A percentile compares a stretch with the other conserved stretches of the same genome.
phyloP scores from a whole-genome alignment of 1,140 invertebrate genomes.

The Drosophila santomea region DNA sequence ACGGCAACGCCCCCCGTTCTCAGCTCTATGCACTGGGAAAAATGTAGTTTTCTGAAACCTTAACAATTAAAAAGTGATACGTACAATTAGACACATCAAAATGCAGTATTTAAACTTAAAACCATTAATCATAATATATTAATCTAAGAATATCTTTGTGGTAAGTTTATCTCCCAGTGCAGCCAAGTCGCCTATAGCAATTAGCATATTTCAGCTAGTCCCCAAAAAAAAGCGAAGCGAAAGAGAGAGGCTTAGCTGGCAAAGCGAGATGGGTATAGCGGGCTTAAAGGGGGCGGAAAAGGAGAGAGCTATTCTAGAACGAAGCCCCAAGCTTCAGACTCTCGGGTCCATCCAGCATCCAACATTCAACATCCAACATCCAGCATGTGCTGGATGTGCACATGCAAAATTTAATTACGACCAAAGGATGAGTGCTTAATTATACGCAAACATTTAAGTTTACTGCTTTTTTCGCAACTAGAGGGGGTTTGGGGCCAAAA shows the following conservation, averaged over 20 bases:
- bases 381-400: slow-evolving; percentile 77
- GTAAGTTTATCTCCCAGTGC: background rate
- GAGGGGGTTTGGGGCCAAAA: background rate
- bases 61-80: too few species aligned
- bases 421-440: slow-evolving; percentile 85
- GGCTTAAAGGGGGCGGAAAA: too few species aligned
- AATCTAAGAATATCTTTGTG: too few species aligned
- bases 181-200: slow-evolving; percentile 21
- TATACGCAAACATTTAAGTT: slow-evolving; percentile 85
- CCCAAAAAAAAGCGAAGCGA: slow-evolving; percentile 19
- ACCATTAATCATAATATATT: too few species aligned
- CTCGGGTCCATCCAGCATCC: slow-evolving; percentile 2
- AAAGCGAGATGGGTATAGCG: background rate
- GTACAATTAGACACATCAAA: too few species aligned
- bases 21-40: background rate
- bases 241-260: background rate
- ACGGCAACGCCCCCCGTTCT: slow-evolving; percentile 5
- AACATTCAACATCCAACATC: slow-evolving; percentile 6
- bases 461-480: slow-evolving; percentile 72
- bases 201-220: slow-evolving; percentile 35
- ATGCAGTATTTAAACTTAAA: too few species aligned
- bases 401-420: slow-evolving; percentile 85
- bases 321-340: slow-evolving; percentile 37
- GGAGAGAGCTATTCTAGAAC: slow-evolving; percentile 3
- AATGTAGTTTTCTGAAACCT: background rate